Evolutionary conservation across 2,888 invertebrate species (phyloP).

Genomic region (Acleris holmiana): DNA sequence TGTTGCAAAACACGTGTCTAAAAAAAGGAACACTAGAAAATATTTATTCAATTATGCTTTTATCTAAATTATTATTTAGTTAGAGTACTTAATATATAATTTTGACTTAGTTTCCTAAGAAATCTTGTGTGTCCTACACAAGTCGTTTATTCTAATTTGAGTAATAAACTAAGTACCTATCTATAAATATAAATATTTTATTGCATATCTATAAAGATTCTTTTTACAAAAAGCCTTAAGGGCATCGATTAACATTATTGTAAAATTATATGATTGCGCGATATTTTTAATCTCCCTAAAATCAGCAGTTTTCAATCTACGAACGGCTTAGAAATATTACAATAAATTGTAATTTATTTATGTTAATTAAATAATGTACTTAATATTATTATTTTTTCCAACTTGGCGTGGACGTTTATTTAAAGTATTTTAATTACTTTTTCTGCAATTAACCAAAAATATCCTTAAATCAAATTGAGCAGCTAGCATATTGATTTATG

Average conservation of each 20-base stretch:
- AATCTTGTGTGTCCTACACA: too few relatives aligned
- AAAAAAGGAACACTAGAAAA: too few relatives aligned
- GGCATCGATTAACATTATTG: background rate
- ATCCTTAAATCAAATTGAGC: background rate
- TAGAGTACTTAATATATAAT: too few relatives aligned
- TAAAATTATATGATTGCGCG: background rate
- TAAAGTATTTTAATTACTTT: background rate
- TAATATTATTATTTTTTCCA: slow-evolving; percentile 29
- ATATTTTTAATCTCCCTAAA: background rate
- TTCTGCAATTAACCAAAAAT: slow-evolving; percentile 1
- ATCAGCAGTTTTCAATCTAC: slow-evolving; percentile 18
- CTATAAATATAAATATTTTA: too few relatives aligned
- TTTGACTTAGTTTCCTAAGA: too few relatives aligned
- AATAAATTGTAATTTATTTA: slow-evolving; percentile 44
- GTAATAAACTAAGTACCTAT: too few relatives aligned
- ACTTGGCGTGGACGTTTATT: slow-evolving; percentile 21
- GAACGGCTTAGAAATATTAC: slow-evolving; percentile 39
- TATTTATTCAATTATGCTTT: too few relatives aligned
- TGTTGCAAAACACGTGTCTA: background rate
- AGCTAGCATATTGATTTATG: background rate
- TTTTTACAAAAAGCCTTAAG: background rate
- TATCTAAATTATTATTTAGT: too few relatives aligned
- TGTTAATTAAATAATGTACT: slow-evolving; percentile 39
- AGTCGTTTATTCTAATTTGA: too few relatives aligned
- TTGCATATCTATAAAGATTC: too few relatives aligned